Conservation (phyloP, 2,797 vertebrate genomes). For the Adrianichthys oophorus region DNA sequence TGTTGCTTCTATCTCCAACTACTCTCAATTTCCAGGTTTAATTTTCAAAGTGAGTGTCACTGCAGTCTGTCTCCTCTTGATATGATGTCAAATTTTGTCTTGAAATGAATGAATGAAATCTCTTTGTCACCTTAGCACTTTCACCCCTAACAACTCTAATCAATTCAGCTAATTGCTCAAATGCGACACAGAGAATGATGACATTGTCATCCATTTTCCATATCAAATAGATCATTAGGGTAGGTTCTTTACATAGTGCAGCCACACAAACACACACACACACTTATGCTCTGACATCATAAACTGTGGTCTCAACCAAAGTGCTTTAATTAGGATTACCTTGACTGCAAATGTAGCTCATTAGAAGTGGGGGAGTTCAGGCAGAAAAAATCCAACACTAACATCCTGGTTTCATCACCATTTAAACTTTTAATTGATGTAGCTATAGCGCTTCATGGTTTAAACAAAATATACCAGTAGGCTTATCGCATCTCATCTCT, state of each 20-base stretch:
- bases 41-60: constrained; percentile 16
- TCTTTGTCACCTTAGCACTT: constrained; percentile 17
- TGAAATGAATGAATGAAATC: constrained; percentile 57
- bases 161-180: constrained; percentile 67
- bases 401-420: constrained; percentile 25
- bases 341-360: constrained; percentile 64
- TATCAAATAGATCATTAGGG: constrained; percentile 69
- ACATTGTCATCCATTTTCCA: constrained; percentile 58
- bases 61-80: constrained; percentile 18
- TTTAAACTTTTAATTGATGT: constrained; percentile 24
- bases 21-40: constrained; percentile 3
- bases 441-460: constrained; percentile 24
- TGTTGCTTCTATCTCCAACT: not conserved
- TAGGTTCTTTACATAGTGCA: constrained; percentile 46
- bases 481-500: too few relatives aligned
- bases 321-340: constrained; percentile 65
- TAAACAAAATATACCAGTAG: not conserved
- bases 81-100: constrained; percentile 31
- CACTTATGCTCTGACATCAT: constrained; percentile 44
- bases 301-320: constrained; percentile 57
- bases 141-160: constrained; percentile 59
- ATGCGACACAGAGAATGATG: constrained; percentile 47
- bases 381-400: constrained; percentile 13
- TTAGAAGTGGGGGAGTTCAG: constrained; percentile 39
- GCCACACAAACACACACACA: constrained; percentile 2